These are phyloP conservation scores for Macrocentrus cingulum DNA, from an alignment of 1,140 invertebrate genomes.

Conservation along the genomic window DNA sequence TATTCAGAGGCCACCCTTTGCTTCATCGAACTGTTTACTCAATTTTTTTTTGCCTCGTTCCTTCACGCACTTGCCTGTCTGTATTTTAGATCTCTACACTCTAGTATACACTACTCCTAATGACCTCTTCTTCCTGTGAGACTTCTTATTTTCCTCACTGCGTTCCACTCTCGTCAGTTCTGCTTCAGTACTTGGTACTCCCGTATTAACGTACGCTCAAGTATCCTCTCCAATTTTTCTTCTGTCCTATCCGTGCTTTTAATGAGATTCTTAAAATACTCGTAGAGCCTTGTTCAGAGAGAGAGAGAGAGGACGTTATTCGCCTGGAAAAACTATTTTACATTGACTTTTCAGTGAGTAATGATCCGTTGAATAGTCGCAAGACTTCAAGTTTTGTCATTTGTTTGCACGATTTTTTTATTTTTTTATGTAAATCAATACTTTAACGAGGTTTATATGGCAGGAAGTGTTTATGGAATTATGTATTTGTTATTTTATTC, in stretches of 20 bases:
- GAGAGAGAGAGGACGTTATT: no score
- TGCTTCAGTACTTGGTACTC: constrained; percentile 1
- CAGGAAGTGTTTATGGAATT: no score
- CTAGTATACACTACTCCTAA: background rate
- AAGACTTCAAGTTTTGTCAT: no score
- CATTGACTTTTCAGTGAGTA: no score
- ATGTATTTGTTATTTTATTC: no score
- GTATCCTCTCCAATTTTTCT: constrained; percentile 8
- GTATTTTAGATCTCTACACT: background rate
- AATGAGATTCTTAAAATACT: constrained; percentile 42
- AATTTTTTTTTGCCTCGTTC: constrained; percentile 31
- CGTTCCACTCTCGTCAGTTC: constrained; percentile 10
- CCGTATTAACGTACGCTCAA: constrained; percentile 3
- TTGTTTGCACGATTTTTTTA: no score
- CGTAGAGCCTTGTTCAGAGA: constrained; percentile 14
- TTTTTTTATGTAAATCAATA: no score
- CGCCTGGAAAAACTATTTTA: no score
- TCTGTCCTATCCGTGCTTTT: constrained; percentile 28
- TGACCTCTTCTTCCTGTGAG: no score
- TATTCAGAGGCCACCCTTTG: constrained; percentile 33
- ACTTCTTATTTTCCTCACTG: no score
- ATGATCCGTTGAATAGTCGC: no score
- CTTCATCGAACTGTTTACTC: constrained; percentile 41
- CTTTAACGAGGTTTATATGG: no score
- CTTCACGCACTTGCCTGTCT: constrained; percentile 4